phyloP scores from a whole-genome alignment of 2,888 invertebrate species.

The Lasioglossum malachurum region DNA sequence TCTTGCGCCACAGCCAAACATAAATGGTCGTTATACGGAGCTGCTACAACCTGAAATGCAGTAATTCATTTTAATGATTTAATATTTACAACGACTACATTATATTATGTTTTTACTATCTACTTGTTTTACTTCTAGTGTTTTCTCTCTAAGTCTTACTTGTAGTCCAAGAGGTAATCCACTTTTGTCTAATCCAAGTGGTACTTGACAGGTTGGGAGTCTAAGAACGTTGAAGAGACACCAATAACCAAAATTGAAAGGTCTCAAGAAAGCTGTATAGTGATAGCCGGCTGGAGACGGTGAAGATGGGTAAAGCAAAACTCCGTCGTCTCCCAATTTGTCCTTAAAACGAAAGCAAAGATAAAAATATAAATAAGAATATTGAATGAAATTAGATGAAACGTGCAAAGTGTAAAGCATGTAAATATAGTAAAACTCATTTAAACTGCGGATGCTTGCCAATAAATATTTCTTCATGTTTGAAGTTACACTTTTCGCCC shows the following conservation, averaged over 20 bases:
- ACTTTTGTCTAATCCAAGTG: conserved; percentile 89
- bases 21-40: conserved; percentile 89
- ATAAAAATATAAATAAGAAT: background rate
- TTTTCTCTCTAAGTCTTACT: conserved; percentile 74
- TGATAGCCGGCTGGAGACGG: conserved; percentile 94
- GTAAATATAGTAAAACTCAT: background rate
- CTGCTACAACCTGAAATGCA: conserved; percentile 87
- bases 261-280: conserved; percentile 90
- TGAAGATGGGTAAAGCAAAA: conserved; percentile 93
- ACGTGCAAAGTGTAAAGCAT: background rate
- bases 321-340: conserved; percentile 91
- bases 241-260: conserved; percentile 94
- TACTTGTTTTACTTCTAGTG: background rate
- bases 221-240: conserved; percentile 93
- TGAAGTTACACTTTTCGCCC: conserved; percentile 88
- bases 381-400: conserved; percentile 6
- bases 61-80: background rate
- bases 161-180: conserved; percentile 94
- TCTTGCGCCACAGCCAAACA: conserved; percentile 91
- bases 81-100: background rate
- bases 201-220: conserved; percentile 94
- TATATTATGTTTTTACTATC: background rate
- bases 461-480: conserved; percentile 87
- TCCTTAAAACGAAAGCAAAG: conserved; percentile 84
- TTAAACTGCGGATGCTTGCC: conserved; percentile 83